These are phyloP conservation scores for human DNA, from an alignment of 2,113 vertebrate species.

Conservation along the genomic window DNA sequence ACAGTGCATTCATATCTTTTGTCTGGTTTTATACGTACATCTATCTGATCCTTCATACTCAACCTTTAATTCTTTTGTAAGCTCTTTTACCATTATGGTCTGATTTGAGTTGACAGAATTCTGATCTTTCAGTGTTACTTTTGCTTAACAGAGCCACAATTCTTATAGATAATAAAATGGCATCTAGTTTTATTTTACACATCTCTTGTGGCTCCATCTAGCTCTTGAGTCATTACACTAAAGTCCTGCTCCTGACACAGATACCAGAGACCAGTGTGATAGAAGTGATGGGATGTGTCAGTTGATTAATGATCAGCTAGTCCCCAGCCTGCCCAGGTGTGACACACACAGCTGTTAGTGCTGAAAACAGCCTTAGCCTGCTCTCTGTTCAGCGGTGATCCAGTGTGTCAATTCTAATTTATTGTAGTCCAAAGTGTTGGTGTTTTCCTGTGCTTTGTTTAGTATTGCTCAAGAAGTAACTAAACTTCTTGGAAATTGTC, in stretches of 20 bases:
- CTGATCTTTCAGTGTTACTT: not conserved
- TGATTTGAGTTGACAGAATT: not conserved
- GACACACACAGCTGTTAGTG: not conserved
- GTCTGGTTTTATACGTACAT: not conserved
- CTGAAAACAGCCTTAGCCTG: not conserved
- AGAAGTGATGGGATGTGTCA: not conserved
- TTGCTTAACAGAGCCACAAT: not conserved
- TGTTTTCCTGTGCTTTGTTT: constrained; percentile 27
- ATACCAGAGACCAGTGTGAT: not conserved
- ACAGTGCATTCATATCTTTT: not conserved
- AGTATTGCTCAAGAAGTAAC: constrained; percentile 17
- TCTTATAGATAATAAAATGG: not conserved
- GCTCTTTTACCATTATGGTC: not conserved
- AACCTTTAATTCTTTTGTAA: constrained; percentile 31
- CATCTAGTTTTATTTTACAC: not conserved
- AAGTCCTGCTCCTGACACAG: not conserved
- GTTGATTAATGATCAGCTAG: not conserved
- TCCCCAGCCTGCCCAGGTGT: not conserved
- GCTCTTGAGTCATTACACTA: not conserved
- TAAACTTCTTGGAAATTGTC: not conserved
- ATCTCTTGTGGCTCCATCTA: not conserved
- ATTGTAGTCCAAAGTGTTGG: not conserved
- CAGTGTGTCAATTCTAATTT: not conserved
- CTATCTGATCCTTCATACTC: not conserved
- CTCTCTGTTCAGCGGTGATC: not conserved